These are phyloP conservation scores for Mastacembelus armatus DNA, from an alignment of 2,797 vertebrate species.

Conservation along the genomic window DNA sequence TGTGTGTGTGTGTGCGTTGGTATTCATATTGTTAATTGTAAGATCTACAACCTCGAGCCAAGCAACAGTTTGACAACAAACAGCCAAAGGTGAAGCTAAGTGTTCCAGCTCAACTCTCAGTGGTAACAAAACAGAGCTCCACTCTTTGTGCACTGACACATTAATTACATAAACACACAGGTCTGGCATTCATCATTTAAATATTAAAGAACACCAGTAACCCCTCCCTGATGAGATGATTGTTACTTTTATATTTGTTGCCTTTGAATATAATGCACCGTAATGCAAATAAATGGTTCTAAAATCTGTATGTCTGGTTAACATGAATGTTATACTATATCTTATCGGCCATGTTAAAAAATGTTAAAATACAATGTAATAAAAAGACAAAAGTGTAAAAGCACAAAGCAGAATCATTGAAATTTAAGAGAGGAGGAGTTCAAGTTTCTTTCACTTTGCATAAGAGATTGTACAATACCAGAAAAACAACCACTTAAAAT, in stretches of 20 bases:
- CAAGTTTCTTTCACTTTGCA: too few species aligned
- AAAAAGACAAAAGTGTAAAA: slow-evolving; percentile 5
- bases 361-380: too few species aligned
- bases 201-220: slow-evolving; percentile 9
- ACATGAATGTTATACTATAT: too few species aligned
- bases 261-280: not conserved
- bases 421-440: too few species aligned
- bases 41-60: slow-evolving; percentile 25
- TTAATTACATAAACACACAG: slow-evolving; percentile 44
- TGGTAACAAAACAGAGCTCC: slow-evolving; percentile 54
- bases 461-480: too few species aligned
- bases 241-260: not conserved
- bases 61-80: slow-evolving; percentile 62
- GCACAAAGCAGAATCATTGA: too few species aligned
- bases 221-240: not conserved
- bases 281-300: not conserved
- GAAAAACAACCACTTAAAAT: not conserved
- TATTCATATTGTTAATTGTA: slow-evolving; percentile 36
- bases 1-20: not conserved
- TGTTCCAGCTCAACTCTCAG: slow-evolving; percentile 31
- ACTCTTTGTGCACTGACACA: slow-evolving; percentile 41
- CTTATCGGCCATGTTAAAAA: too few species aligned
- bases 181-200: slow-evolving; percentile 39
- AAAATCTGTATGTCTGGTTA: too few species aligned
- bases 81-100: slow-evolving; percentile 61